Conservation (phyloP, 1,140 invertebrate species). For the Wasmannia auropunctata region DNA sequence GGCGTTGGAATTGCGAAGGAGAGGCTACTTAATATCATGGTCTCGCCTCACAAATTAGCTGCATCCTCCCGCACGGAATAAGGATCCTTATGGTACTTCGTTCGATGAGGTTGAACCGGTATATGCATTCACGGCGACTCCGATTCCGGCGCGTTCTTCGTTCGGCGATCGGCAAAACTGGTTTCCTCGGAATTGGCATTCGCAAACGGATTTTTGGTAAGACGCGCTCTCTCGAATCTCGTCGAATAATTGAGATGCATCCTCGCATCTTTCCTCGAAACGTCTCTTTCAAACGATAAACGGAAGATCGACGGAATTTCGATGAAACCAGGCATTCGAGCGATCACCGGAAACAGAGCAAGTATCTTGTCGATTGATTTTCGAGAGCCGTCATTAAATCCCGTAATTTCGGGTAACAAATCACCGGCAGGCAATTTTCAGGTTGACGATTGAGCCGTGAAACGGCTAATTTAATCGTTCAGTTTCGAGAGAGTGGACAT, state of each 20-base stretch:
- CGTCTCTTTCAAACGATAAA: neutral
- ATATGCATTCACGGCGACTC: conserved; percentile 47
- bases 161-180: conserved; percentile 59
- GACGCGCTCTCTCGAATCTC: neutral
- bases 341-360: neutral
- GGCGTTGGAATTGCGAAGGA: neutral
- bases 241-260: conserved; percentile 15
- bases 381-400: neutral
- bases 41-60: conserved; percentile 59
- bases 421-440: neutral
- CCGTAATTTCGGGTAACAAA: neutral
- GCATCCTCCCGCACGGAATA: conserved; percentile 35
- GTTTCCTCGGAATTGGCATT: conserved; percentile 46
- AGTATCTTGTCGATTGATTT: neutral
- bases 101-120: conserved; percentile 51
- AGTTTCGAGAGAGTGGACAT: neutral
- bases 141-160: too few relatives aligned
- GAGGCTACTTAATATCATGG: conserved; percentile 11
- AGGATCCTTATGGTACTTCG: conserved; percentile 40
- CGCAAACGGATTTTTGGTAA: conserved; percentile 16
- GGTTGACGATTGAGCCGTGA: neutral
- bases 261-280: neutral
- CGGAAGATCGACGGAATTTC: neutral
- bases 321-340: neutral
- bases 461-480: conserved; percentile 17